Base-by-base conservation (phyloP, 2,797 vertebrate genomes). In the Sebastes melanostomus region DNA sequence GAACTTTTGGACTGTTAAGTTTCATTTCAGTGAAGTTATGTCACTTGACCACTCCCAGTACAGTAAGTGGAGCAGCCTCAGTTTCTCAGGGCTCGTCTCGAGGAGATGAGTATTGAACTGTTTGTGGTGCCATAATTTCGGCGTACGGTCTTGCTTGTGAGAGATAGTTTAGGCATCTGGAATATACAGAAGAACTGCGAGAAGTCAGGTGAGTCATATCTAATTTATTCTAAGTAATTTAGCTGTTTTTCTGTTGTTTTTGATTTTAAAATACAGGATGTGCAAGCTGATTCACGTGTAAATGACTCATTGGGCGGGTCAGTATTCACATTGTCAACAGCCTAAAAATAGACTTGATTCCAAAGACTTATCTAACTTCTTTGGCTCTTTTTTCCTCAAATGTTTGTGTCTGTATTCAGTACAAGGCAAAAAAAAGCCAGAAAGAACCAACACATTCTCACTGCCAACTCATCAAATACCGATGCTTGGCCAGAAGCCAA, bases 241-340 rank as follows among this genome's bases (percentile, higher is more conserved):
- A 2, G 6, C 4, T 18, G 1, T 12, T 78, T 4, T 25, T n/a
- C 7, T 18, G 1, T 12, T 78, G 6, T 25, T n/a, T 75, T 61
- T 61, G 1, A 1, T 50, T 67, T 38, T 50, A 6, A 65, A 81
- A 69, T 34, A 22, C 18, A 60, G 14, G 11, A 30, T 38, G 9
- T 56, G 10, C 5, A 58, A 60, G 72, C 6, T 38, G 46, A 78
- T 6, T 82, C 77, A 81, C 9, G 25, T 71, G 62, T 22, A 18
- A 8, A 46, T 91, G 92, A 92, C 30, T 92, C 92, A 91, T 1
- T 13, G 78, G 86, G 81, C 24, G 68, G 42, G 54, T 60, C 59
- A 10, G 54, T 32, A 9, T 24, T 69, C 1, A 1, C 5, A 38
- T 3, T 62, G 29, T 24, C 14, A 63, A 66, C 38, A 77, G 3